Percentiles rank a stretch among this genome's conserved stretches.
Evolutionary conservation across 2,113 vertebrate species (phyloP).

Genomic region (Struthidea cinerea): DNA sequence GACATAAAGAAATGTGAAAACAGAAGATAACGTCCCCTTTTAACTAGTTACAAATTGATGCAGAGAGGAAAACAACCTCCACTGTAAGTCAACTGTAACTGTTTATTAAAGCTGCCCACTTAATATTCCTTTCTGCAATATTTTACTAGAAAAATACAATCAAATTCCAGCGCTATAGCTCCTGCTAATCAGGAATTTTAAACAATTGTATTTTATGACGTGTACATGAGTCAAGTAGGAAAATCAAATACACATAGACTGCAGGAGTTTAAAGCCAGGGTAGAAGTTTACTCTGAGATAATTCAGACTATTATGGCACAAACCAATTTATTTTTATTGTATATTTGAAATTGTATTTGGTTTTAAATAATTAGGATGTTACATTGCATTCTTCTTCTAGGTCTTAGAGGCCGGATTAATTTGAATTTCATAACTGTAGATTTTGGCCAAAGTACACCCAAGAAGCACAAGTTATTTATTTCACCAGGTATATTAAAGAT

Average conservation of each 20-base stretch:
- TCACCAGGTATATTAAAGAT: neutral
- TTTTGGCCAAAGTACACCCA: neutral
- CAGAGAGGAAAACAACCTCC: neutral
- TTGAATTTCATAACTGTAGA: neutral
- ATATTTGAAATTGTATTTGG: neutral
- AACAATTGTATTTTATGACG: neutral
- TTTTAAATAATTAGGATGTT: neutral
- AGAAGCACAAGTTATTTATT: neutral
- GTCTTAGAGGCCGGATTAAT: neutral
- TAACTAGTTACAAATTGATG: neutral
- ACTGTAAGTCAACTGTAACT: neutral
- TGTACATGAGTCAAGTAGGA: neutral
- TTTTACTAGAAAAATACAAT: neutral
- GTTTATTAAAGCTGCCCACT: neutral
- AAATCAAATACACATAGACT: neutral
- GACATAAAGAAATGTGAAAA: neutral
- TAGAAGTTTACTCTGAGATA: neutral
- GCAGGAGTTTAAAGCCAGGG: neutral
- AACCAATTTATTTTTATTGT: neutral
- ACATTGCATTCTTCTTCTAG: neutral
- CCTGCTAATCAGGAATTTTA: neutral
- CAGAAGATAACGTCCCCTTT: neutral
- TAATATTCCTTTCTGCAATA: neutral
- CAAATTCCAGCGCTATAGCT: neutral
- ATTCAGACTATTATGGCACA: neutral